Evolutionary conservation across 1,140 invertebrate genomes (phyloP), one percentile per base, ranked within the genome.

Genomic region (Cydia pomonella): DNA sequence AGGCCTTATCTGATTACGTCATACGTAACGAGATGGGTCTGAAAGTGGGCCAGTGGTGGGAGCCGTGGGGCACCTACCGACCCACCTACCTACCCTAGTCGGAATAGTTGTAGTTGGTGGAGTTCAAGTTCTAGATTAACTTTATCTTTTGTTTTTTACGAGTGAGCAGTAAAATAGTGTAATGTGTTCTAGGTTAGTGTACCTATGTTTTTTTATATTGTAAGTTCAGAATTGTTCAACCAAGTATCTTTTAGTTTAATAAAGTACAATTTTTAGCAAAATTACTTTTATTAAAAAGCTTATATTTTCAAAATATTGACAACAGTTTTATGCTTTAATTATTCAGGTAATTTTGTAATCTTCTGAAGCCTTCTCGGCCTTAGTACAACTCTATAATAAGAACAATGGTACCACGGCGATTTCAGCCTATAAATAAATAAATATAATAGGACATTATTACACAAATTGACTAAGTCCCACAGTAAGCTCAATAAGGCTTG

Each of bases 51-150:
- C 53, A 59, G 53, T 59, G 9, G 53, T 59, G 53, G 9, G 21
- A 7, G 50, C 18, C 50, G 50, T 18, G 50, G 44, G 44, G 13
- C 9, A 9, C 9, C 33, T 38, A 38, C 33, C 33, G 25, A 38
- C 6, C 41, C 41, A 16, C 41, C 12, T 50, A n/a, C 18, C 9
- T 1, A 18, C 53, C 53, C 53, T 3, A 59, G 53, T 59, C 53
- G 21, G 53, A 59, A 53, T n/a, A 53, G 53, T 59, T 59, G 6
- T 47, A 7, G 16, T 18, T n/a, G 47, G 18, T n/a, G n/a, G 18
- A 50, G 47, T 50, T 50, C 47, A 50, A 50, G 47, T 50, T 50
- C n/a, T 50, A 18, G 47, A 50, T 50, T 50, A 50, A 50, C 47
- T 50, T 50, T 18, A 50, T 50, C 47, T 50, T 50, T n/a, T 50